Evolutionary conservation across 2,113 vertebrate genomes (phyloP), one percentile per base, ranked within the genome.

Genomic region (Leptobrachium ailaonicum): DNA sequence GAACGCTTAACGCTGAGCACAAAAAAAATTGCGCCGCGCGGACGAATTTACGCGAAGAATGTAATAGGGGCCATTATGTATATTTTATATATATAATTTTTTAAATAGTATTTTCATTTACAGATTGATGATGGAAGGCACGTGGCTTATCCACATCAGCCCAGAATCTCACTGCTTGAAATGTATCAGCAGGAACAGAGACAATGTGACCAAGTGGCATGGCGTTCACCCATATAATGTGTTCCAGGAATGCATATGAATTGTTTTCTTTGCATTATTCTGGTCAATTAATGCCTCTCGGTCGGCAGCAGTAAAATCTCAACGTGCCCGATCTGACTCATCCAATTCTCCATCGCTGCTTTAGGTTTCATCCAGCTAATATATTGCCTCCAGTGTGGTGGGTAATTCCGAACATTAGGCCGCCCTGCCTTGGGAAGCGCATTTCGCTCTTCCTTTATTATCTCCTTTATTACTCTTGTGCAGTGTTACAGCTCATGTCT

Each of bases 401-500:
- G 41, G 58, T 64, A 75, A 64, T 63, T 75, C 41, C 14, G 67
- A 14, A 53, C 68, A 71, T 78, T 71, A 50, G 67, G 12, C 68
- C 76, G 2, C n/a, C 3, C 43, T 43, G 54, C 54, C 67, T 50
- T 71, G 77, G 69, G 20, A 53, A n/a, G 47, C 44, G 13, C 60
- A 32, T 56, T 54, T 66, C 8, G 20, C 10, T 13, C 20, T 3
- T 54, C 45, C 60, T 6, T 42, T 71, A 72, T 72, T 71, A 78
- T 20, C 6, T 45, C 41, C 42, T 72, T 64, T 66, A 79, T 79
- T 72, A 41, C 77, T 72, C 44, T 58, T 50, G 58, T 53, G 69
- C 69, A 79, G 14, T 41, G 69, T 79, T 42, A 54, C 41, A 66
- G 76, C 76, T 71, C 54, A 41, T 62, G 54, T 71, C 43, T 63